Conservation (phyloP, 1,140 invertebrate species). For the Vollenhovia emeryi region DNA sequence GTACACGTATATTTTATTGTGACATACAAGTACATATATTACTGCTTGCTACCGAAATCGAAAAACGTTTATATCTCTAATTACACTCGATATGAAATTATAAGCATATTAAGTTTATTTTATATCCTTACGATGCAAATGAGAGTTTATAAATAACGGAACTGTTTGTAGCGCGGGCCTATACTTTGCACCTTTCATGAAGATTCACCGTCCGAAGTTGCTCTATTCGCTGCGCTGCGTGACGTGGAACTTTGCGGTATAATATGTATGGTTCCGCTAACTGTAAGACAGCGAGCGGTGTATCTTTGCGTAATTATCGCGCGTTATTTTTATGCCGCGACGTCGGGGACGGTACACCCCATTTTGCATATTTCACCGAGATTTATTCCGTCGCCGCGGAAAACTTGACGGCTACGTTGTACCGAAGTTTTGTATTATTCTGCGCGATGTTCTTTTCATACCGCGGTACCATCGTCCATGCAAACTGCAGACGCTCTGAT, state of each 20-base stretch:
- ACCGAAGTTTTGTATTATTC: slow-evolving; percentile 30
- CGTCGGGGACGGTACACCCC: neutral
- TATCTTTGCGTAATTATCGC: slow-evolving; percentile 27
- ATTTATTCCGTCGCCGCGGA: slow-evolving; percentile 16
- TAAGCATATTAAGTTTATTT: neutral
- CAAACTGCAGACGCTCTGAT: neutral
- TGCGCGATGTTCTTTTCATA: slow-evolving; percentile 12
- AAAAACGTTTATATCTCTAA: no score
- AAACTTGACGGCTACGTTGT: slow-evolving; percentile 21
- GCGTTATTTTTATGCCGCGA: slow-evolving; percentile 14
- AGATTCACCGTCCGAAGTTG: slow-evolving; percentile 12
- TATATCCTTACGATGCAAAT: neutral
- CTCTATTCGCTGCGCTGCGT: neutral
- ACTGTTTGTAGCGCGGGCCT: neutral
- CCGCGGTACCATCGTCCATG: neutral
- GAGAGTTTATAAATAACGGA: neutral
- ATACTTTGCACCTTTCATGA: neutral
- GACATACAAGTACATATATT: no score
- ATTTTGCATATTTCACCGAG: slow-evolving; percentile 17
- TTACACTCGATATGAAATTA: neutral
- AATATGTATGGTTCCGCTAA: neutral
- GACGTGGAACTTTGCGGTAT: slow-evolving; percentile 12
- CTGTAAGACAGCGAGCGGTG: neutral
- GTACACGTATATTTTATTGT: no score
- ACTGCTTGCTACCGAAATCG: no score